Percentiles rank a stretch among this genome's conserved stretches.
phyloP scores from a whole-genome alignment of 1,140 invertebrate species.

The Cardiocondyla obscurior region DNA sequence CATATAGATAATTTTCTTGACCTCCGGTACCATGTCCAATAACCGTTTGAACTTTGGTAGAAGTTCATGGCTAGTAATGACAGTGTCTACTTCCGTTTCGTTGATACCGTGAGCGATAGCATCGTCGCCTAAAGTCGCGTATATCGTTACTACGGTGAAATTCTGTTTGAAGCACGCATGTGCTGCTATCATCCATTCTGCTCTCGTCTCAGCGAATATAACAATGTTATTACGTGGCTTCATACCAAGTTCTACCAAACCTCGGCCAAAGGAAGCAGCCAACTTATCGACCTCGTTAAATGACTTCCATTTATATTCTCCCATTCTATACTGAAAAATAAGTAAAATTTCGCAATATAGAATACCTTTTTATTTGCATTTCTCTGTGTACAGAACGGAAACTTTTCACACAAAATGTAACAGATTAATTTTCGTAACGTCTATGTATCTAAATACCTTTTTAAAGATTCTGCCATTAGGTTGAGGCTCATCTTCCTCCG shows the following conservation, averaged over 20 bases:
- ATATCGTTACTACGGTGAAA: conserved; percentile 95
- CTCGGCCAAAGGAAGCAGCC: conserved; percentile 91
- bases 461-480: conserved; percentile 97
- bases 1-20: conserved; percentile 94
- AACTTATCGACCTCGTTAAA: conserved; percentile 91
- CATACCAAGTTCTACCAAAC: conserved; percentile 88
- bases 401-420: neutral
- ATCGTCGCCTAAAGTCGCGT: conserved; percentile 98
- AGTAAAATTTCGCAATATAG: neutral
- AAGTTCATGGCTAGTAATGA: conserved; percentile 95
- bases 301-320: conserved; percentile 96
- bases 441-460: conserved; percentile 90
- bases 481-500: conserved; percentile 97
- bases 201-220: conserved; percentile 98
- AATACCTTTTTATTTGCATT: neutral
- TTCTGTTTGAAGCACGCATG: conserved; percentile 97
- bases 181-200: conserved; percentile 98
- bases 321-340: conserved; percentile 91
- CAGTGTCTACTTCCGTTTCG: conserved; percentile 96
- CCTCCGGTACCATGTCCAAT: conserved; percentile 87
- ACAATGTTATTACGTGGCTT: conserved; percentile 90
- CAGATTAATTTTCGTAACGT: neutral
- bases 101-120: conserved; percentile 98
- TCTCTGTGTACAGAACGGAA: neutral
- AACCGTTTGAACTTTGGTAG: conserved; percentile 95